Base-by-base conservation (phyloP, 2,113 vertebrate genomes). In the Aspiorhynchus laticeps region DNA sequence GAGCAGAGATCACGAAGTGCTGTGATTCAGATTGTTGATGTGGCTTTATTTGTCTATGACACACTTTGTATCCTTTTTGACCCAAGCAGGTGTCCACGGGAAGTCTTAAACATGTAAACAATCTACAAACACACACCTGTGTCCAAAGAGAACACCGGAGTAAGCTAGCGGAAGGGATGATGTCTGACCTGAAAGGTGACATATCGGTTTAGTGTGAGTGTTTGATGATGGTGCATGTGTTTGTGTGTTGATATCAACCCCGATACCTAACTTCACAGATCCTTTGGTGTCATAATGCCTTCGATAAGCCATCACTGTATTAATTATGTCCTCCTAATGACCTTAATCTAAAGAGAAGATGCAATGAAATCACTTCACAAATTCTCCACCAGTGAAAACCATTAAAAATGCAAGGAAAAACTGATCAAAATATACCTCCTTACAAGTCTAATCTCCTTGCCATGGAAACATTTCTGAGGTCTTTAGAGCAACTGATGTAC, bases 151-250 rank as follows among this genome's bases (percentile, higher is more conserved):
- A 83, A 59, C 79, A 46, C 86, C 88, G 84, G 80, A 85, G 65
- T 81, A 89, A 90, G 63, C 63, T 63, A 89, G 87, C 87, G 88
- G 89, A 91, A 91, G 59, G 76, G 83, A 90, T 85, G 67, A 74
- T 74, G 82, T 74, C 80, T 73, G 83, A 86, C 91, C 83, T 91
- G 91, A 92, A 91, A 90, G 89, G 88, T 91, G 91, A 91, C 91
- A 91, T 78, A 88, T 91, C 33, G 80, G 19, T 88, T 88, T 88
- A 38, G 19, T 56, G 17, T 31, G 43, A 86, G 46, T 14, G 24
- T 56, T 74, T 74, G 77, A 81, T 82, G 69, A 85, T 67, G 65
- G 8, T 26, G 41, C 85, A 76, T 85, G 76, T 86, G 75, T 56
- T 11, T 79, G 26, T 86, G 43, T 56, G 75, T 81, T 59, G 83